Base-by-base conservation (phyloP, 2,888 invertebrate species). In the Zonitis immaculata region DNA sequence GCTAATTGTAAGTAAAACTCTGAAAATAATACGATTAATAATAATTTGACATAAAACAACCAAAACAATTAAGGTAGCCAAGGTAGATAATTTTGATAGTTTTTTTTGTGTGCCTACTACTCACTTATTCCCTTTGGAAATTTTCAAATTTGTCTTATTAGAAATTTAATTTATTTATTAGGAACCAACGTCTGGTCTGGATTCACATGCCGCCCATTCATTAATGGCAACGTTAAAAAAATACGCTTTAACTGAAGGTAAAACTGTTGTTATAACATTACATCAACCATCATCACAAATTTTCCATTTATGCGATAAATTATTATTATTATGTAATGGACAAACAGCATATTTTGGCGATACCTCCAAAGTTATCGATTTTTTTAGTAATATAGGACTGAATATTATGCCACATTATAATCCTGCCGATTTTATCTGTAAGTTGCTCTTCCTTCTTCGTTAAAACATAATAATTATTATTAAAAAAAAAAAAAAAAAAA, bases 271-370 rank as follows among this genome's bases (percentile, higher is more conserved):
- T 47, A 82, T 88, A 52, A 88, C 89, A 30, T 85, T 91, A 4
- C 91, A 91, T 71, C 91, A 91, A 72, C 90, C 90, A 1, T 89
- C 89, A 49, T 89, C 89, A 59, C 87, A 89, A 74, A 89, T 90
- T 77, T 91, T 89, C 75, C 87, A 89, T 74, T 84, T 88, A 80
- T 89, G 91, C 74, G 87, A 88, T 76, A 87, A 86, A 69, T 77
- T 91, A 49, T 77, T 91, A 46, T 77, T 84, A 56, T 76, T 88
- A 44, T 85, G 85, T 66, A 82, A 84, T 56, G 89, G 90, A 39
- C 83, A 85, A 66, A 85, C 86, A 16, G 89, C 88, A 1, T 90
- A 89, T 72, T 89, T 86, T 71, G 90, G 90, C 8, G 83, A 85
- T 61, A 84, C 85, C 20, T 78, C 81, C 59, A 83, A 83, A 70